phyloP scores from a whole-genome alignment of 1,140 invertebrate genomes.

The Plutomurus gul region DNA sequence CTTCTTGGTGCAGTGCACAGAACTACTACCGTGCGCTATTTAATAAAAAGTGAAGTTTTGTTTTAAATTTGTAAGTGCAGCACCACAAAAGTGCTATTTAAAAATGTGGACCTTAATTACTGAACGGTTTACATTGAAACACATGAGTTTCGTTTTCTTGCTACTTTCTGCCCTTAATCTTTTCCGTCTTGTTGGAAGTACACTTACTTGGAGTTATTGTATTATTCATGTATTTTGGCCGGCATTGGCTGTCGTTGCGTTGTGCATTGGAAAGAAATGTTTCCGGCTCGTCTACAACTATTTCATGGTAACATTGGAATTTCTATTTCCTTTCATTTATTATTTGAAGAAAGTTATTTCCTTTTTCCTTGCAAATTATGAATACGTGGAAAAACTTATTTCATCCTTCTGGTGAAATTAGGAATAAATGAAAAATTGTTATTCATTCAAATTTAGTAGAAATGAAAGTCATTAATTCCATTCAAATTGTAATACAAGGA shows the following conservation, averaged over 20 bases:
- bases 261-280: not conserved
- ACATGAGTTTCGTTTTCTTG: not conserved
- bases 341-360: not conserved
- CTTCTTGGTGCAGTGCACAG: too few relatives aligned
- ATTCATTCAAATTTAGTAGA: too few relatives aligned
- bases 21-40: too few relatives aligned
- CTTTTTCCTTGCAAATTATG: not conserved
- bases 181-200: not conserved
- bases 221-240: not conserved
- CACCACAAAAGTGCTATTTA: too few relatives aligned
- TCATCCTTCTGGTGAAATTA: too few relatives aligned
- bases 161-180: not conserved
- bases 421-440: too few relatives aligned
- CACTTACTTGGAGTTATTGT: not conserved
- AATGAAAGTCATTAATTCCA: too few relatives aligned
- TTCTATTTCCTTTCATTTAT: too few relatives aligned
- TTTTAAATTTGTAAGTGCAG: too few relatives aligned
- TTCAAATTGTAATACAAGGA: too few relatives aligned
- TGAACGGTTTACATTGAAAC: not conserved
- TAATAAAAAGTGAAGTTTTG: too few relatives aligned
- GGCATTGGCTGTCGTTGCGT: not conserved
- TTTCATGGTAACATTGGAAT: constrained; percentile 3
- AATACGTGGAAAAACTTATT: not conserved
- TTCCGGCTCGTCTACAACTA: not conserved
- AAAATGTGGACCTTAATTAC: not conserved